Evolutionary conservation across 2,113 vertebrate species (phyloP), one percentile per base, ranked within the genome.

Genomic region (Serinus canaria): DNA sequence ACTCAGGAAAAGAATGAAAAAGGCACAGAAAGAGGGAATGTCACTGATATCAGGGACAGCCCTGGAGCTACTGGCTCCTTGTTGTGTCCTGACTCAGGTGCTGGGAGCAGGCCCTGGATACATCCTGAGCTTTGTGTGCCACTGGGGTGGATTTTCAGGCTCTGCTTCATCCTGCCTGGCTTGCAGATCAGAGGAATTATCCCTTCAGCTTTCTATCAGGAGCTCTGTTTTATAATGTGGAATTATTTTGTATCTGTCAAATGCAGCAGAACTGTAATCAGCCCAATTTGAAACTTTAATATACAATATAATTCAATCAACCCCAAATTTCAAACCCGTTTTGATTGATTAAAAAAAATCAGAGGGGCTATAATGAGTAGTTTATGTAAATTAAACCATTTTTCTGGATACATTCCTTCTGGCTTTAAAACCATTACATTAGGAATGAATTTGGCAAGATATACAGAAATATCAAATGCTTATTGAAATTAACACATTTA

Each of bases 401-500:
- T 95, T 94, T 92, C 94, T 78, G 94, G 85, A 90, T 93, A 92
- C 91, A 81, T 94, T 94, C 96, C 92, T 96, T 91, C 94, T 91
- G 94, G 93, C 95, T 96, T 96, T 89, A 93, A 97, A 93, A 39
- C 93, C 85, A 87, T 91, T 95, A 90, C 92, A 87, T 87, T 81
- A 96, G 86, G 84, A 94, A 91, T 69, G 90, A 75, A 79, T 84
- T 86, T 93, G 93, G 83, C 91, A 78, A 64, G 15, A 89, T 41
- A 76, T 9, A 74, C 23, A 82, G 87, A 92, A 95, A 96, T 97
- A 95, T 93, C 92, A 95, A 93, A 96, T 96, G 83, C 89, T 96
- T 95, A 94, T 76, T 96, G 91, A 92, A 95, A 96, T 96, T 91
- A 96, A 96, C 46, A 77, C 56, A 95, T 90, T 95, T 94, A 97